Conservation (phyloP, 2,797 vertebrate genomes). For the Catharus ustulatus region DNA sequence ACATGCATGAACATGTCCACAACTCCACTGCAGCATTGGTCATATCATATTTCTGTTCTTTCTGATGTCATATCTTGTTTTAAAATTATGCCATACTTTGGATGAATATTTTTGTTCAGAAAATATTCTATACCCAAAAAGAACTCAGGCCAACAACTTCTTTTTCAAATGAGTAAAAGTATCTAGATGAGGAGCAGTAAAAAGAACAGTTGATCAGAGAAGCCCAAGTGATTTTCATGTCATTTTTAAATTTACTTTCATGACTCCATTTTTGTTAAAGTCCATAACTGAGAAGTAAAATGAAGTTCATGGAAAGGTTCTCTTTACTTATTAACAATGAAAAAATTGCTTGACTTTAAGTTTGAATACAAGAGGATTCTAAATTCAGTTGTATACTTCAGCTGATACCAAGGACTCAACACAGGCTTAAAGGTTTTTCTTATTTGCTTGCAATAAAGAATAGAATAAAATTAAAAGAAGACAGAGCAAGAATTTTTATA, state of each 20-base stretch:
- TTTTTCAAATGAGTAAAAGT: not conserved
- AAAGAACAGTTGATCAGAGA: not conserved
- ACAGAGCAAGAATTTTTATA: not conserved
- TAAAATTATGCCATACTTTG: not conserved
- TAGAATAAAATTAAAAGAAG: not conserved
- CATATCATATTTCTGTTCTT: not conserved
- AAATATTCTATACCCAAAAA: not conserved
- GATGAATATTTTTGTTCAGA: not conserved
- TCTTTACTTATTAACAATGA: not conserved
- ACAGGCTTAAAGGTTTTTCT: not conserved
- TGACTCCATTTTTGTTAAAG: not conserved
- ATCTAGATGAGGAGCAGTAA: not conserved
- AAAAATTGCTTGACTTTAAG: not conserved
- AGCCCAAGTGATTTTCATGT: not conserved
- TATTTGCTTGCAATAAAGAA: not conserved
- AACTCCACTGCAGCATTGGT: not conserved
- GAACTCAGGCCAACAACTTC: not conserved
- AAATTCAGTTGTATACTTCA: not conserved
- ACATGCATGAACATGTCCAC: not conserved
- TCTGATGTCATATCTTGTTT: not conserved
- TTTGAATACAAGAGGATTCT: not conserved
- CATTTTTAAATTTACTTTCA: not conserved
- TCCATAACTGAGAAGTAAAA: not conserved
- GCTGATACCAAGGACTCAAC: not conserved
- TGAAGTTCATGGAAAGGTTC: not conserved